A percentile compares a stretch with the other conserved stretches of the same genome.
These are phyloP conservation scores for Tetranychus cinnabarinus DNA, from an alignment of 1,140 invertebrate species.

Conservation along the genomic window DNA sequence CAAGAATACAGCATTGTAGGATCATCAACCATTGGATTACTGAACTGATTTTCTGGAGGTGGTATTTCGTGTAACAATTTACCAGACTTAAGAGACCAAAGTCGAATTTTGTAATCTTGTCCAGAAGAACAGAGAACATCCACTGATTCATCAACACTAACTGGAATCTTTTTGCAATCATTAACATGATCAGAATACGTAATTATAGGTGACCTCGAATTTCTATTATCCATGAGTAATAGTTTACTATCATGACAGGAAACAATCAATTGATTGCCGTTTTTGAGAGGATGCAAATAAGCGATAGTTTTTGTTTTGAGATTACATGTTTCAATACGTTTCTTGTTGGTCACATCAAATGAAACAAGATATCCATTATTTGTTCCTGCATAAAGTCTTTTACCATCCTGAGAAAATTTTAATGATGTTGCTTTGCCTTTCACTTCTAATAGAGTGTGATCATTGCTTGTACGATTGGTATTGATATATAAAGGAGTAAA, in stretches of 20 bases:
- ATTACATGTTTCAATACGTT: not conserved
- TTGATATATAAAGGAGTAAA: not conserved
- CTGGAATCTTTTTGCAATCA: not conserved
- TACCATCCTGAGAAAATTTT: not conserved
- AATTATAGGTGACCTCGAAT: not conserved
- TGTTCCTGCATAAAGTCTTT: not conserved
- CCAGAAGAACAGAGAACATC: conserved; percentile 1
- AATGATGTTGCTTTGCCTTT: not conserved
- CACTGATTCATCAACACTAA: conserved; percentile 1
- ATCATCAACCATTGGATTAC: not conserved
- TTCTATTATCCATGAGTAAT: not conserved
- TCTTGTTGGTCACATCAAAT: not conserved
- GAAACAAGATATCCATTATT: not conserved
- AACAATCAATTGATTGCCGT: not conserved
- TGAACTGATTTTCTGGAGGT: not conserved
- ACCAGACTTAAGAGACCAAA: not conserved
- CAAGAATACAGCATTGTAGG: not conserved
- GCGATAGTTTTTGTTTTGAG: not conserved
- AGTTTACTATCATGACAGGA: not conserved
- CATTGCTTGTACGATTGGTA: not conserved
- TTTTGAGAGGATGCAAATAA: not conserved
- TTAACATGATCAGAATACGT: not conserved
- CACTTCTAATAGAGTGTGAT: not conserved
- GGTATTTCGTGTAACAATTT: not conserved
- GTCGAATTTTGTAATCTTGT: not conserved